Evolutionary conservation across 2,797 vertebrate genomes (phyloP).

Genomic region (Carapus acus): DNA sequence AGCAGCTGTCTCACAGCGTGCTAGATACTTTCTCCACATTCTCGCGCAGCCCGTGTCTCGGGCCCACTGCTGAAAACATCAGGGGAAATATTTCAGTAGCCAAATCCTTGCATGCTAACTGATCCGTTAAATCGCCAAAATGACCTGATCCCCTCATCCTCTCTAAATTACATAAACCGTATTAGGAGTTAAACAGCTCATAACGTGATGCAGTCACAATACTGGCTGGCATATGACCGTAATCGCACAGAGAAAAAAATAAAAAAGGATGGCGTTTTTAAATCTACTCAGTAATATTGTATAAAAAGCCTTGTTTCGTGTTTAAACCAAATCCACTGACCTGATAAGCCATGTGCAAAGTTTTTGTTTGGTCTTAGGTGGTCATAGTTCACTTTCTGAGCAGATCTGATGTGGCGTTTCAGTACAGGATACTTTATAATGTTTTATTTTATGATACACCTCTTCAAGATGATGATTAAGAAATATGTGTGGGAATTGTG

Average conservation of each 20-base stretch:
- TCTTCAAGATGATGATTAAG: too few relatives aligned
- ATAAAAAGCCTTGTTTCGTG: conserved; percentile 44
- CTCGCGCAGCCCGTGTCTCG: conserved; percentile 16
- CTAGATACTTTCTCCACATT: too few relatives aligned
- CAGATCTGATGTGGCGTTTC: background rate
- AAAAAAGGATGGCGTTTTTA: conserved; percentile 17
- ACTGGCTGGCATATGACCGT: conserved; percentile 49
- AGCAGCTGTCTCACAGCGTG: too few relatives aligned
- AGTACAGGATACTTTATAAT: background rate
- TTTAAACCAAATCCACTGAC: conserved; percentile 36
- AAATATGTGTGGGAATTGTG: too few relatives aligned
- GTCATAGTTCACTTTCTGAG: conserved; percentile 24
- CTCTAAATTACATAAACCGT: conserved; percentile 66
- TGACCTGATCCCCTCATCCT: conserved; percentile 59
- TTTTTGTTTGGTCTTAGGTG: conserved; percentile 56
- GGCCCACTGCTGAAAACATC: background rate
- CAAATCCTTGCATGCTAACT: conserved; percentile 67
- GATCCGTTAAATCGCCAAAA: conserved; percentile 65
- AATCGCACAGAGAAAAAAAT: conserved; percentile 17
- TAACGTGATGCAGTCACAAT: conserved; percentile 58
- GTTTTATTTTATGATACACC: too few relatives aligned
- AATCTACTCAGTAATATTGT: conserved; percentile 42
- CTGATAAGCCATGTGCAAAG: conserved; percentile 54
- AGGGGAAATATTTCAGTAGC: background rate
- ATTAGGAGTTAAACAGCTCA: conserved; percentile 62